Evolutionary conservation across 2,888 invertebrate genomes (phyloP).

Genomic region (Thumatha senex): DNA sequence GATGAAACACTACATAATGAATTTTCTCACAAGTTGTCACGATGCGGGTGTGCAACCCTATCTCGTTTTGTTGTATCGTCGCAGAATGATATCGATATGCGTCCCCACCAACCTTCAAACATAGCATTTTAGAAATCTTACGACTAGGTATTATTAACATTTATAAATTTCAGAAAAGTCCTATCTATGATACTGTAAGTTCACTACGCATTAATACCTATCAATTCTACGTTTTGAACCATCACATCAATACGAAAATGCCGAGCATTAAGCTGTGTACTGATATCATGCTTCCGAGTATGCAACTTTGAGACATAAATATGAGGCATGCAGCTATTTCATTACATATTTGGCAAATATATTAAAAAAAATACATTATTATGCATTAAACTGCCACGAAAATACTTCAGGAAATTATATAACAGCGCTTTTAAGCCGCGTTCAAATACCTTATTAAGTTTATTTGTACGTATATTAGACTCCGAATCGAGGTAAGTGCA

Average conservation of each 20-base stretch:
- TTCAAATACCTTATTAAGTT: constrained; percentile 10
- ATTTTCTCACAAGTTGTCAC: constrained; percentile 14
- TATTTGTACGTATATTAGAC: constrained; percentile 12
- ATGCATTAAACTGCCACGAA: constrained; percentile 36
- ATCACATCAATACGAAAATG: constrained; percentile 47
- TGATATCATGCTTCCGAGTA: constrained; percentile 30
- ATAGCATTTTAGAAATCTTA: constrained; percentile 55
- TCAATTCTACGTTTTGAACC: constrained; percentile 49
- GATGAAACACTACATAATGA: constrained; percentile 15
- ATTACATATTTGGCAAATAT: constrained; percentile 42
- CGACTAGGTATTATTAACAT: constrained; percentile 71
- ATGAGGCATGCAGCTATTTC: constrained; percentile 31
- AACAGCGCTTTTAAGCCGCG: constrained; percentile 24
- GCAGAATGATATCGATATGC: constrained; percentile 56
- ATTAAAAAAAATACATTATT: constrained; percentile 41
- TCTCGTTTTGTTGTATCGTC: constrained; percentile 23
- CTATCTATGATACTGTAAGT: constrained; percentile 71
- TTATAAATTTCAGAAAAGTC: constrained; percentile 81
- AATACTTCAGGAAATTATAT: constrained; percentile 36
- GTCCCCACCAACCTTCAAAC: constrained; percentile 38
- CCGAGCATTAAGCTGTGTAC: constrained; percentile 30
- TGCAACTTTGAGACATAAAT: constrained; percentile 28
- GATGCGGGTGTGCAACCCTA: constrained; percentile 15
- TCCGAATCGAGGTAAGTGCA: constrained; percentile 11
- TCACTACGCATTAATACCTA: constrained; percentile 54